Percentiles rank a stretch among this genome's conserved stretches.
These are phyloP conservation scores for Monopis laevigella DNA, from an alignment of 2,888 invertebrate species.

Conservation along the genomic window DNA sequence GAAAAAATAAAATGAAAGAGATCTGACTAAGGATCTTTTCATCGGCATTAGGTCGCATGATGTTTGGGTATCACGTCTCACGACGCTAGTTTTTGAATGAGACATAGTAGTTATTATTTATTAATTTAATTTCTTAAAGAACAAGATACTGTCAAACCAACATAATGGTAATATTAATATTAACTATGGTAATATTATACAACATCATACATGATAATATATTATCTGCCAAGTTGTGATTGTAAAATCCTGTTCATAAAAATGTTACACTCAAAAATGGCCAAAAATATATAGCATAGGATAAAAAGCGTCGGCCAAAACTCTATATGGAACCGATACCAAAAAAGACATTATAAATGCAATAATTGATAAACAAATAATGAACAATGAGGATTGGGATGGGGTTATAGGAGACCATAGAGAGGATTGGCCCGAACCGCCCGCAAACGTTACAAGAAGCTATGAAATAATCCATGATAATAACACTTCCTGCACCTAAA, in stretches of 20 bases:
- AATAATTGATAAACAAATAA: background rate
- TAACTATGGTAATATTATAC: too few species aligned
- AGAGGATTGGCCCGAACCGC: conserved; percentile 58
- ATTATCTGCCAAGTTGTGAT: too few species aligned
- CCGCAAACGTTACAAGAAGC: conserved; percentile 34
- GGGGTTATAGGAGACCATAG: conserved; percentile 35
- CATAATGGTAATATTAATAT: too few species aligned
- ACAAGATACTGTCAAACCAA: too few species aligned
- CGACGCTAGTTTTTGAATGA: too few species aligned
- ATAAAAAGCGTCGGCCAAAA: conserved; percentile 42
- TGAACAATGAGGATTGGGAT: conserved; percentile 21
- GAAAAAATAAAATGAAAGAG: too few species aligned
- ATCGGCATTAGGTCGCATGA: too few species aligned
- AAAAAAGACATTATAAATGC: background rate
- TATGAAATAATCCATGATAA: background rate
- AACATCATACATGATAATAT: too few species aligned
- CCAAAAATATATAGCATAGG: background rate
- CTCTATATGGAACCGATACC: conserved; percentile 43
- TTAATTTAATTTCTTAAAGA: too few species aligned
- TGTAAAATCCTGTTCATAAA: background rate
- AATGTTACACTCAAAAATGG: background rate
- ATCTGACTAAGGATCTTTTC: too few species aligned
- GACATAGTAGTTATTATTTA: too few species aligned
- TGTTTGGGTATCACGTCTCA: too few species aligned
- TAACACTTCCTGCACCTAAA: conserved; percentile 4